These are phyloP conservation scores for Tragelaphus buxtoni DNA, from an alignment of 2,113 vertebrate species.

Conservation along the genomic window DNA sequence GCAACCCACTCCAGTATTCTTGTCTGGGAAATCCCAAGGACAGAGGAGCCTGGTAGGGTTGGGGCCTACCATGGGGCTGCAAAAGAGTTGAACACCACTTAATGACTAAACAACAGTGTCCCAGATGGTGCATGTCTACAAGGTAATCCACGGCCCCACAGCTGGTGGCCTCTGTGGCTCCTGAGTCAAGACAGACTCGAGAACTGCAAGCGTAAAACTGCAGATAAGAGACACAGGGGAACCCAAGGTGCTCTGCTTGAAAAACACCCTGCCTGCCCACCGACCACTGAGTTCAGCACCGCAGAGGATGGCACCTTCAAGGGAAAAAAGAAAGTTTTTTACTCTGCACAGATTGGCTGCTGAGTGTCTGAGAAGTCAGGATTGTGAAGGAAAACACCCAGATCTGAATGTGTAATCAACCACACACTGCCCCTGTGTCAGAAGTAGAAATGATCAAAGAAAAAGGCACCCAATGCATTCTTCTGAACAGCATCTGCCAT, in stretches of 20 bases:
- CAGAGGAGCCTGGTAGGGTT: background rate
- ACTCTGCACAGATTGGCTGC: background rate
- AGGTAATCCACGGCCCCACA: background rate
- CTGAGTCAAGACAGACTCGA: background rate
- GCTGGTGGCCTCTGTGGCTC: background rate
- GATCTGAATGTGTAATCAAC: background rate
- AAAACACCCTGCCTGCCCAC: background rate
- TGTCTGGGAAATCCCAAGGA: background rate
- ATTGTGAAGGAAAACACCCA: background rate
- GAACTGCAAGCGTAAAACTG: background rate
- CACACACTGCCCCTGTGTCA: background rate
- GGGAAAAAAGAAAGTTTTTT: background rate
- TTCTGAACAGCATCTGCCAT: slow-evolving; percentile 1
- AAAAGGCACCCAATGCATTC: background rate
- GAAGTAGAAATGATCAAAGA: background rate
- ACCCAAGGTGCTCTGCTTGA: rapidly evolving
- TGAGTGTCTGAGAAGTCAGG: background rate
- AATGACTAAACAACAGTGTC: background rate
- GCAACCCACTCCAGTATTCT: background rate
- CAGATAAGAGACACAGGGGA: background rate
- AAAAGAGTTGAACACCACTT: background rate
- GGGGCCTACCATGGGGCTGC: background rate
- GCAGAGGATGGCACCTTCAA: rapidly evolving
- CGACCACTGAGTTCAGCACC: background rate
- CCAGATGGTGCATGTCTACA: background rate